phyloP scores from a whole-genome alignment of 1,140 invertebrate genomes.

The Lepidurus apus region DNA sequence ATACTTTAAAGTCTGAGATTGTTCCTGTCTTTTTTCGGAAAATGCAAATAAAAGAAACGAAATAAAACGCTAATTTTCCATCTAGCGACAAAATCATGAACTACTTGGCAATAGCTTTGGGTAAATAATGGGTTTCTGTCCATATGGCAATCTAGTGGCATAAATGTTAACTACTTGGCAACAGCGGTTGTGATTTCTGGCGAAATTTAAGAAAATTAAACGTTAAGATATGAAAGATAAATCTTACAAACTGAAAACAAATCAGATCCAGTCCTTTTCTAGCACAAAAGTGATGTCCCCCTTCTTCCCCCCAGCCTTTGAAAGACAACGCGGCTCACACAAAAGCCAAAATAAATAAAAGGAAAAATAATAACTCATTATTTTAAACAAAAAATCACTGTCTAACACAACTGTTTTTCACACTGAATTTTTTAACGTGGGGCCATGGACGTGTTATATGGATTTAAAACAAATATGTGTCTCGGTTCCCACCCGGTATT shows the following conservation, averaged over 20 bases:
- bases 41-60: no score
- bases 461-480: not conserved
- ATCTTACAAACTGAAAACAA: not conserved
- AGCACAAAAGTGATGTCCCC: not conserved
- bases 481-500: not conserved
- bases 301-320: not conserved
- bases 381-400: no score
- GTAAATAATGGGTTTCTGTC: no score
- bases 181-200: not conserved
- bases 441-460: not conserved
- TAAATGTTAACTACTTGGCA: not conserved
- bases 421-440: not conserved
- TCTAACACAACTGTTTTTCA: not conserved
- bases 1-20: no score
- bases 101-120: no score
- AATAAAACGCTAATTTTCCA: no score
- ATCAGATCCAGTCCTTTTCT: not conserved
- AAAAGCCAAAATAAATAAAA: not conserved
- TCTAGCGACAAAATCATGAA: no score
- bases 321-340: not conserved
- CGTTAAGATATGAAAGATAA: not conserved
- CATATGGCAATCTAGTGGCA: conserved; percentile 3
- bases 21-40: no score
- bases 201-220: not conserved
- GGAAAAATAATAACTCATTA: not conserved